phyloP scores from a whole-genome alignment of 1,140 invertebrate species.

The Drosophila repletoides region DNA sequence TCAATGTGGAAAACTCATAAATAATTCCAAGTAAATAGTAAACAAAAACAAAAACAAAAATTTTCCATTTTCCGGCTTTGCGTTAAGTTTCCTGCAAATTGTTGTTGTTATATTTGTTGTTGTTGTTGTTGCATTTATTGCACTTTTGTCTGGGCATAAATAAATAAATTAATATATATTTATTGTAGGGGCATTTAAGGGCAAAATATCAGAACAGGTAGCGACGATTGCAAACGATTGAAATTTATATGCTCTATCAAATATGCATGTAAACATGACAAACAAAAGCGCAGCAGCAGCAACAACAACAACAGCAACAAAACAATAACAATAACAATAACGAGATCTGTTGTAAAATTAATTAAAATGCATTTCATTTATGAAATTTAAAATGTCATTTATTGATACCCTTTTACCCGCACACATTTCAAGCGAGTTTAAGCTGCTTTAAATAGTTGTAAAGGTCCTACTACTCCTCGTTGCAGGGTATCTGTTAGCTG shows the following conservation, averaged over 20 bases:
- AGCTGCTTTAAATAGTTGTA: too few relatives aligned
- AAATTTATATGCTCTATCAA: constrained; percentile 77
- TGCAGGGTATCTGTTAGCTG: not conserved
- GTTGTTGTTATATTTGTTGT: not conserved
- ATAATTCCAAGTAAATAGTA: constrained; percentile 26
- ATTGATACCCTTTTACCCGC: not conserved
- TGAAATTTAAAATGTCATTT: constrained; percentile 61
- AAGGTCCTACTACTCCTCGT: not conserved
- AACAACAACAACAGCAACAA: constrained; percentile 1
- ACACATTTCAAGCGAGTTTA: not conserved
- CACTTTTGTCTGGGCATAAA: constrained; percentile 32
- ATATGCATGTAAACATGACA: constrained; percentile 77
- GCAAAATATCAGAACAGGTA: constrained; percentile 6
- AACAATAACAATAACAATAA: not conserved
- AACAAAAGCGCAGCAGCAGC: constrained; percentile 40
- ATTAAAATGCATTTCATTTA: constrained; percentile 78
- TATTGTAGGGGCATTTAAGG: constrained; percentile 63
- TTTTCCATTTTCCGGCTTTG: not conserved
- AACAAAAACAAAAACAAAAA: constrained; percentile 21
- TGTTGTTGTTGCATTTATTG: constrained; percentile 1
- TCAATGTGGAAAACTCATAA: constrained; percentile 17
- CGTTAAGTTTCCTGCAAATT: not conserved
- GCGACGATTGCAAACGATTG: constrained; percentile 43
- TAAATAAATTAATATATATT: constrained; percentile 73
- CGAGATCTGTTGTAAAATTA: constrained; percentile 61